Percentiles rank a stretch among this genome's conserved stretches.
phyloP scores from a whole-genome alignment of 2,888 invertebrate genomes.

The Drosophila cognata region DNA sequence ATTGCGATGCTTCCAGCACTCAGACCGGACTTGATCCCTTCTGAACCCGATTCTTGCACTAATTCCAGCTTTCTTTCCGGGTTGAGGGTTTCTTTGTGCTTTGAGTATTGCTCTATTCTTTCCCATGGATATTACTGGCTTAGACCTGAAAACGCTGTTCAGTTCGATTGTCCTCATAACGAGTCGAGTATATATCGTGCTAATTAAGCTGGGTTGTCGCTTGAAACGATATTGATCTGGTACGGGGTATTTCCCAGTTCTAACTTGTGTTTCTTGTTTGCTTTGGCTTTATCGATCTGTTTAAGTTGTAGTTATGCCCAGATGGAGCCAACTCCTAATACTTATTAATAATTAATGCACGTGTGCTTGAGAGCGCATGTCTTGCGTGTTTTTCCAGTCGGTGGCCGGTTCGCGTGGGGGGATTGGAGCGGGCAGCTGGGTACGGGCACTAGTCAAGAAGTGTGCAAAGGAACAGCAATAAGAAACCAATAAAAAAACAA shows the following conservation, averaged over 20 bases:
- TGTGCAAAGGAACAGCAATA: neutral
- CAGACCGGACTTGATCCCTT: neutral
- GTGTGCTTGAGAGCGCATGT: neutral
- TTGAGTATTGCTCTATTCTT: neutral
- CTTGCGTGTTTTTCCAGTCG: neutral
- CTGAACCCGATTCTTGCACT: neutral
- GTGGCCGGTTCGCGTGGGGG: neutral
- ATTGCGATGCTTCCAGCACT: neutral
- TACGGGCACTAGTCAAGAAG: neutral
- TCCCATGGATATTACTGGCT: neutral
- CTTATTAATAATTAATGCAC: slow-evolving; percentile 4
- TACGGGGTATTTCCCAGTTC: neutral
- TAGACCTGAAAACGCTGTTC: neutral
- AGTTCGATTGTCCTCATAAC: neutral
- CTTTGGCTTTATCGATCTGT: neutral
- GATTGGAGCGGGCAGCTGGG: no score
- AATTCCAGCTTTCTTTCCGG: neutral
- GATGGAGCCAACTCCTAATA: neutral
- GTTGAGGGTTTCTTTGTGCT: neutral
- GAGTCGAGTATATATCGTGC: neutral
- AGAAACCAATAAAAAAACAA: neutral
- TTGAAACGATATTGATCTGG: neutral
- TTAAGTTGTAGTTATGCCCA: neutral
- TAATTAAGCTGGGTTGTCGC: neutral
- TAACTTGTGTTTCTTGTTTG: neutral